Base-by-base conservation (phyloP, 1,140 invertebrate species). In the Oedothorax gibbosus region DNA sequence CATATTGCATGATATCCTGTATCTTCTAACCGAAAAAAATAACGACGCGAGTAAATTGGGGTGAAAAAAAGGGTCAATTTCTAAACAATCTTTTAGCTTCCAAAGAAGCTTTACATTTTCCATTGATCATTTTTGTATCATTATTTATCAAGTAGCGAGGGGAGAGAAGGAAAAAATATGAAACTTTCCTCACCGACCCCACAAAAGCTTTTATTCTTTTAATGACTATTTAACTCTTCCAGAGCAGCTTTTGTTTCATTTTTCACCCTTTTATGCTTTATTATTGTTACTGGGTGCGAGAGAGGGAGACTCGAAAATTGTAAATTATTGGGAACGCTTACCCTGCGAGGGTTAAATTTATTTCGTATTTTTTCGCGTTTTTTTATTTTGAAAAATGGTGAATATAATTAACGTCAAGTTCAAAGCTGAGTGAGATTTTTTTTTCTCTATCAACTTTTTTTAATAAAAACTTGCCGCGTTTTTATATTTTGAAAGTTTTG, bases 241-340 rank as follows among this genome's bases (percentile, higher is more conserved):
- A 57, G 21, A 57, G 20, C 54, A 9, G 18, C 21, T 21, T 75
- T 75, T 75, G 72, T 75, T 75, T 75, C 72, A 75, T 75, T 75
- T 21, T 56, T 75, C 72, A 75, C 56, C 35, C 49, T 15, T 51
- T 54, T 71, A 53, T 71, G 51, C 68, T 71, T 71, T 71, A 18
- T 71, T 71, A 51, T 71, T 71, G 21, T 51, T 53, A 71, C 15
- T 10, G 49, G 53, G 49, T 71, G 35, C 35, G 18, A 18, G 49
- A 75, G 60, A 75, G 2, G 53, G 4, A n/a, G 54, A 56, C 57
- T 64, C 60, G 35, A 77, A 77, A 77, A 77, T 77, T 77, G 18
- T 79, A 79, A 79, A 66, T 79, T 79, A 79, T 79, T 79, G 76
- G 68, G 65, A 79, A 79, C 76, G 62, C 21, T 14, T 68, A 11